Conservation (phyloP, 2,113 vertebrate species). For the Chaetodon auriga region DNA sequence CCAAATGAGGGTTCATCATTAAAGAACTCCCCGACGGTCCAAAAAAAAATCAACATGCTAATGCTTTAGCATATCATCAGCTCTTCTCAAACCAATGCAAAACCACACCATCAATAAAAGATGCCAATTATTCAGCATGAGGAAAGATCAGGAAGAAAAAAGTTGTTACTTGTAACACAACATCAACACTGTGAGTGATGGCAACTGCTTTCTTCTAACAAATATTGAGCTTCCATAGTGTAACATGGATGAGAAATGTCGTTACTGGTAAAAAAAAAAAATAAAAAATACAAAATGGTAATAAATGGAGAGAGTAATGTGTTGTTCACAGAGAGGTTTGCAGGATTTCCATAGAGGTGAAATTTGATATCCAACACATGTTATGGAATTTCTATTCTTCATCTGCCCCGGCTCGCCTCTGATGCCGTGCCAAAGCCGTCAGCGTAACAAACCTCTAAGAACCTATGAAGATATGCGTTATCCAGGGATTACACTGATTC, state of each 20-base stretch:
- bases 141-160: conserved; percentile 23
- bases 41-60: neutral
- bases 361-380: conserved; percentile 70
- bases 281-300: neutral
- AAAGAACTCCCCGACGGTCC: neutral
- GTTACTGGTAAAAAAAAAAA: conserved; percentile 20
- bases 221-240: neutral
- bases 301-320: conserved; percentile 39
- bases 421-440: conserved; percentile 71
- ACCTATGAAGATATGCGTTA: conserved; percentile 60
- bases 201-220: conserved; percentile 16
- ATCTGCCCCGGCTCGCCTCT: conserved; percentile 56
- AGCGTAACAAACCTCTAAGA: conserved; percentile 55
- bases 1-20: conserved; percentile 38
- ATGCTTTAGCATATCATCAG: conserved; percentile 3
- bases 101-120: conserved; percentile 20
- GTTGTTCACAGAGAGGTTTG: conserved; percentile 39
- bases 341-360: conserved; percentile 58
- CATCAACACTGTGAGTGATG: conserved; percentile 26
- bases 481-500: conserved; percentile 60
- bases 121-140: conserved; percentile 30
- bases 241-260: conserved; percentile 4
- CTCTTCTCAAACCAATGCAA: neutral
- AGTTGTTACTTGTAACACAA: conserved; percentile 50
- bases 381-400: conserved; percentile 69